Base-by-base conservation (phyloP, 2,888 invertebrate genomes). In the Andrena praecox region DNA sequence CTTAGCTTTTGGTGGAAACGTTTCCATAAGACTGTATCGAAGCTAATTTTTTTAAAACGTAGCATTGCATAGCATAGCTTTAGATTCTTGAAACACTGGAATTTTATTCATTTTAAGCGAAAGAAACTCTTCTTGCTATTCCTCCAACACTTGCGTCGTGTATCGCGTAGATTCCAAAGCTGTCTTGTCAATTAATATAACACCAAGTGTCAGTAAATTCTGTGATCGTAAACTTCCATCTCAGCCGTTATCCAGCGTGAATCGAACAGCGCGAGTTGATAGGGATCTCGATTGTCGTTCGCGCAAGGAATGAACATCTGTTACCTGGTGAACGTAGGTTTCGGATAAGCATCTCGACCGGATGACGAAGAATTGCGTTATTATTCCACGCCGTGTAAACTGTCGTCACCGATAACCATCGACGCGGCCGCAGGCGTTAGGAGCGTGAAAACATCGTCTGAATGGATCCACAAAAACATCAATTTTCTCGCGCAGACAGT, bases 241-340 rank as follows among this genome's bases (percentile, higher is more conserved):
- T 60, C 20, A 31, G 4, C 59, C 54, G 31, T 77, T 80, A 80
- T 79, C 71, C 3, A 64, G 50, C 52, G 52, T 59, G 56, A 74
- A 74, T 80, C 77, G 73, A 75, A 69, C 70, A 67, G 63, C 82
- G 80, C 84, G 76, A 84, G 80, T 80, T 82, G 90, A 90, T 91
- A 69, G 76, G 73, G 85, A 90, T 89, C 90, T 85, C 79, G 78
- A 85, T 85, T 84, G 84, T 87, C 73, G 78, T 75, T 76, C 60
- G 64, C 73, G 84, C 89, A 90, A 87, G 91, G 92, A 91, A 85
- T 68, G 81, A 80, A 89, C 92, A 92, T 92, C 91, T 92, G 92
- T 83, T 85, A 72, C 73, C 82, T 77, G 77, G 63, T 62, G 81
- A 76, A 42, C 52, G 62, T 84, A 69, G 72, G 75, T 75, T 80